A percentile compares a stretch with the other conserved stretches of the same genome.
Conservation (phyloP, 1,140 invertebrate species). For the Drosophila bipectinata region DNA sequence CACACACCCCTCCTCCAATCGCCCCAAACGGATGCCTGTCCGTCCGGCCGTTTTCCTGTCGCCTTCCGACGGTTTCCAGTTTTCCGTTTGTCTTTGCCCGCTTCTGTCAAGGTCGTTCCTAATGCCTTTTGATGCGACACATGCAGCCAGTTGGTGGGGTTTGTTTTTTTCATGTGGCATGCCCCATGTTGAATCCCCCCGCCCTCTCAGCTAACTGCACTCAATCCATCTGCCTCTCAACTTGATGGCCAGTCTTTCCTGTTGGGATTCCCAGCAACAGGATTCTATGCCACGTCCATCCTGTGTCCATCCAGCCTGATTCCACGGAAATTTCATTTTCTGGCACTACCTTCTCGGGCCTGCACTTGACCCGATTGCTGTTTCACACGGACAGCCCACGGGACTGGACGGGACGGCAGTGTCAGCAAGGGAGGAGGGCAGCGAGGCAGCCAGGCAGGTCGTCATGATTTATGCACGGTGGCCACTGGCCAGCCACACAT, state of each 20-base stretch:
- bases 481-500: background rate
- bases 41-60: conserved; percentile 11
- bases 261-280: conserved; percentile 20
- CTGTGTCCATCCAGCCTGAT: background rate
- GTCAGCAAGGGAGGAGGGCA: no score
- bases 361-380: conserved; percentile 63
- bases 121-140: conserved; percentile 49
- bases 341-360: background rate
- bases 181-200: background rate
- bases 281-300: background rate
- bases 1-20: background rate
- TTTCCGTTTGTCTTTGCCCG: conserved; percentile 12
- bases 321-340: conserved; percentile 23
- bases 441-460: conserved; percentile 5
- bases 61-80: background rate
- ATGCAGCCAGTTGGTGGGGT: conserved; percentile 25
- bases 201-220: background rate
- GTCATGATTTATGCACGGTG: conserved; percentile 33
- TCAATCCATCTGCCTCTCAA: conserved; percentile 3
- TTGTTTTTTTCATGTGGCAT: background rate
- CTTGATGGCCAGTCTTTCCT: conserved; percentile 30
- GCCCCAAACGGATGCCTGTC: conserved; percentile 25
- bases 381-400: conserved; percentile 5
- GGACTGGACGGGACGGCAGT: background rate
- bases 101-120: conserved; percentile 52